These are phyloP conservation scores for Acrossocheilus wenchowensis DNA, from an alignment of 2,797 vertebrate species.

Conservation along the genomic window DNA sequence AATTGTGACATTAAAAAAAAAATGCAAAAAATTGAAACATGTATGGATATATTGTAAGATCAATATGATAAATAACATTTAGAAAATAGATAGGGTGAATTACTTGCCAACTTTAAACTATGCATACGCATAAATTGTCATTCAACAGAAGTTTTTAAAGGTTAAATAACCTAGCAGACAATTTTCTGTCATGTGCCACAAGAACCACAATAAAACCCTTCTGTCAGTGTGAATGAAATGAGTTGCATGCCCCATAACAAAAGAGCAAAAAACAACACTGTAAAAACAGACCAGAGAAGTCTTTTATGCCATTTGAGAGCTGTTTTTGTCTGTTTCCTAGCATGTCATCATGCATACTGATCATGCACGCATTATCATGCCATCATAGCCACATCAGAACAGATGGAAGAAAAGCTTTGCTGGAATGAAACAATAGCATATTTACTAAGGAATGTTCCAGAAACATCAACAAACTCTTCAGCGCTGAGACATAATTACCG, in stretches of 20 bases:
- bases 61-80: not conserved
- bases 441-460: conserved; percentile 36
- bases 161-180: conserved; percentile 25
- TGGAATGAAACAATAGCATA: conserved; percentile 26
- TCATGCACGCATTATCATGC: not conserved
- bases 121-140: not conserved
- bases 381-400: conserved; percentile 26
- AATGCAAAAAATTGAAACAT: not conserved
- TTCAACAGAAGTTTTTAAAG: not conserved
- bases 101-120: not conserved
- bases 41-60: not conserved
- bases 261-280: conserved; percentile 18
- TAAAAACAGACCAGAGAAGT: conserved; percentile 25
- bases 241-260: not conserved
- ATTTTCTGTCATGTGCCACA: not conserved
- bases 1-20: not conserved
- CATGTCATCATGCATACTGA: conserved; percentile 11
- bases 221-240: not conserved
- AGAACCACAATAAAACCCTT: conserved; percentile 5
- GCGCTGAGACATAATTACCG: not conserved
- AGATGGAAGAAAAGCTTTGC: conserved; percentile 15
- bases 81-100: not conserved
- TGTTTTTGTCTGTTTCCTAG: conserved; percentile 12
- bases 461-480: conserved; percentile 18
- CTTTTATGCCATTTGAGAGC: not conserved